phyloP scores from a whole-genome alignment of 2,888 invertebrate species.

The Trichogramma evanescens region DNA sequence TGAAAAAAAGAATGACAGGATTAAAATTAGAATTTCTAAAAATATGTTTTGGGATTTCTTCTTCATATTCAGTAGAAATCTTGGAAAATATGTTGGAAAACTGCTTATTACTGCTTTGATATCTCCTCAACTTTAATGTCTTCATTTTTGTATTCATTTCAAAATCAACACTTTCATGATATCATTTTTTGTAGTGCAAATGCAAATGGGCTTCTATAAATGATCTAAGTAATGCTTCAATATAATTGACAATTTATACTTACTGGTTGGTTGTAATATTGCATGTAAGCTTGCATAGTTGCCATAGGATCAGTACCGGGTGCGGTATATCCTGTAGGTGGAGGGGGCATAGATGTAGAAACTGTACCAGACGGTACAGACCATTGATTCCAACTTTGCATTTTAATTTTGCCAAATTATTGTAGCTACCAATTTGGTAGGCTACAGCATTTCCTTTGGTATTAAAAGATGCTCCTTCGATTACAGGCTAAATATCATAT shows the following conservation, averaged over 20 bases:
- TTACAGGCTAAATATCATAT: slow-evolving; percentile 19
- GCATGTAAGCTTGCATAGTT: slow-evolving; percentile 45
- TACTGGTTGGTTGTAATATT: slow-evolving; percentile 47
- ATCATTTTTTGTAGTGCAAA: too few relatives aligned
- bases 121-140: too few relatives aligned
- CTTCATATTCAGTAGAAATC: too few relatives aligned
- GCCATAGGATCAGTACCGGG: slow-evolving; percentile 43
- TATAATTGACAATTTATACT: slow-evolving; percentile 27
- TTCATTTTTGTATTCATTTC: too few relatives aligned
- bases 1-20: too few relatives aligned
- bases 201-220: too few relatives aligned
- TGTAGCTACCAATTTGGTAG: slow-evolving; percentile 25
- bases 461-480: slow-evolving; percentile 39
- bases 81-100: too few relatives aligned
- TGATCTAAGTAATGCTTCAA: too few relatives aligned
- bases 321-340: slow-evolving; percentile 40
- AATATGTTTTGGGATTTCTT: too few relatives aligned
- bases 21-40: too few relatives aligned
- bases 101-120: too few relatives aligned
- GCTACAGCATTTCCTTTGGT: slow-evolving; percentile 38
- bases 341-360: slow-evolving; percentile 39
- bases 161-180: too few relatives aligned
- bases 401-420: slow-evolving; percentile 26
- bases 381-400: slow-evolving; percentile 48
- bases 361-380: slow-evolving; percentile 39